phyloP scores from a whole-genome alignment of 2,888 invertebrate species.

The Neoitamus cyanurus region DNA sequence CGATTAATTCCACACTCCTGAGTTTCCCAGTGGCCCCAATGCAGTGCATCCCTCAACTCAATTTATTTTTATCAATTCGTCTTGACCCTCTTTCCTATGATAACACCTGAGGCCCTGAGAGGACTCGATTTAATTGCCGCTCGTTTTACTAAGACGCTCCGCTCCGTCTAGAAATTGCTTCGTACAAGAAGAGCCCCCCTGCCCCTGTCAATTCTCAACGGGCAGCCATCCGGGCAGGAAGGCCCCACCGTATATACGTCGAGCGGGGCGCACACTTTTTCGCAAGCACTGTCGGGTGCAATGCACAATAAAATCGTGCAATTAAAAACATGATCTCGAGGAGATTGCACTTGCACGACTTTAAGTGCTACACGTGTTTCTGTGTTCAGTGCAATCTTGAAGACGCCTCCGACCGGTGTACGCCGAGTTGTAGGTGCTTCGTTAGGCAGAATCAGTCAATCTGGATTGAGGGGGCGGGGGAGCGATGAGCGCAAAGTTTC shows the following conservation, averaged over 20 bases:
- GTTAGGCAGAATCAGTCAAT: slow-evolving; percentile 32
- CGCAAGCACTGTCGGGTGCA: slow-evolving; percentile 45
- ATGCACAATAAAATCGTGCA: slow-evolving; percentile 52
- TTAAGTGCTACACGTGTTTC: slow-evolving; percentile 48
- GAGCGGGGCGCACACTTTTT: slow-evolving; percentile 11
- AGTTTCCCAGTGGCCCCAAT: not conserved
- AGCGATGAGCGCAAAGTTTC: not conserved
- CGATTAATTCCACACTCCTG: slow-evolving; percentile 15
- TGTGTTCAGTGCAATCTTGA: slow-evolving; percentile 38
- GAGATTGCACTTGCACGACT: slow-evolving; percentile 53
- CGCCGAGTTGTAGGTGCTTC: slow-evolving; percentile 27
- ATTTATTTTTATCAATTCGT: slow-evolving; percentile 42
- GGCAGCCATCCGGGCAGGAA: not conserved
- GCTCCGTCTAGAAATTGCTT: slow-evolving; percentile 4
- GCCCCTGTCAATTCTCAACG: not conserved
- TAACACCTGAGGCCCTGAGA: slow-evolving; percentile 38
- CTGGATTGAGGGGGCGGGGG: not conserved
- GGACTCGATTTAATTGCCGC: slow-evolving; percentile 37
- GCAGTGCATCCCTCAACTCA: slow-evolving; percentile 21
- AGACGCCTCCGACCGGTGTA: slow-evolving; percentile 34
- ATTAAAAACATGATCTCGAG: slow-evolving; percentile 52
- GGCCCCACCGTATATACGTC: not conserved
- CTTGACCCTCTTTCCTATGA: slow-evolving; percentile 20
- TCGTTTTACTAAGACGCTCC: slow-evolving; percentile 30
- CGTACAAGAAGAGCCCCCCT: not conserved